Base-by-base conservation (phyloP, 2,888 invertebrate genomes). In the Sinodicranocentrus sp. region DNA sequence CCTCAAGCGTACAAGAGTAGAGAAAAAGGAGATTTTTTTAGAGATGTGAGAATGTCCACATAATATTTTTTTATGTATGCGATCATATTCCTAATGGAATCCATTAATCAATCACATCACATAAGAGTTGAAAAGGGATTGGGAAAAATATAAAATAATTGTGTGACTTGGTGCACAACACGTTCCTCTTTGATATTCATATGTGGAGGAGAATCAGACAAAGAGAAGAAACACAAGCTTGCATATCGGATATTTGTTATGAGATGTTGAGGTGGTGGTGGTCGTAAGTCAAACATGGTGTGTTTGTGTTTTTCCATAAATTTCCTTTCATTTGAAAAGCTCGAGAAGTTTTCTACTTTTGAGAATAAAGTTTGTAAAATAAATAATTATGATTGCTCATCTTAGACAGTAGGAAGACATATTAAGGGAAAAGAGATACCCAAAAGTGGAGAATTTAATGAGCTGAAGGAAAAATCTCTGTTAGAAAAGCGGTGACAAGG, bases 71-170 rank as follows among this genome's bases (percentile, higher is more conserved):
- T n/a, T 13, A 75, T 63, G 44, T 17, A 52, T 59, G 68, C 72
- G 72, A 72, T 80, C 80, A 80, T 65, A 73, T 67, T 80, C 75
- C 80, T 84, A 84, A 84, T 84, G 80, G 84, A 84, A 84, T 84
- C 80, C 84, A 84, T 84, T 84, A 84, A 84, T 84, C 84, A 84
- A 84, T 84, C 84, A 84, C 52, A n/a, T n/a, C n/a, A n/a, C n/a
- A n/a, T n/a, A n/a, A 80, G 21, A 70, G 52, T 57, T 43, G 43
- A 67, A 65, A 80, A 72, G 72, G 63, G 65, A 71, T 33, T 61
- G 63, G 71, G 61, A 57, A 63, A 80, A 80, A 79, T 54, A 57
- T 76, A 67, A 57, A 76, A 76, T 52, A 54, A 33, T 76, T 76
- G 65, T 65, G 23, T 59, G 48, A 52, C 68, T 78, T 59, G 23